phyloP scores from a whole-genome alignment of 35 echinoderm and acorn worm genomes.

The Acanthaster planci region DNA sequence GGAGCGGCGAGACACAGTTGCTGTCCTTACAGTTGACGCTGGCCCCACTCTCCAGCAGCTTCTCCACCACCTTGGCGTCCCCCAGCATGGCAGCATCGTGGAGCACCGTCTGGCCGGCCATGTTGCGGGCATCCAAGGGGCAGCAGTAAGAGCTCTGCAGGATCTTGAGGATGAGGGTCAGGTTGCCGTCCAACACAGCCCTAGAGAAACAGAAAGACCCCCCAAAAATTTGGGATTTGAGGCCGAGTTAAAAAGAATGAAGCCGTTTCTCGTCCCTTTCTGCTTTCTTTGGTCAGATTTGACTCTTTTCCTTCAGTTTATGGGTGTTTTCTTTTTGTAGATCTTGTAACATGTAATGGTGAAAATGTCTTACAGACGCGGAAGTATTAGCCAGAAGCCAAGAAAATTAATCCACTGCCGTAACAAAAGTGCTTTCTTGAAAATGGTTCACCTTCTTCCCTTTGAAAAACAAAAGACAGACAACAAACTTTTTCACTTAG shows the following conservation, averaged over 20 bases:
- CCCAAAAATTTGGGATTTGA: conserved; percentile 7
- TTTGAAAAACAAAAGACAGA: too few species aligned
- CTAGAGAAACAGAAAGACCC: conserved; percentile 26
- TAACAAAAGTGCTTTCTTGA: too few species aligned
- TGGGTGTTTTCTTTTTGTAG: too few species aligned
- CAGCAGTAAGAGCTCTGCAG: conserved; percentile 55
- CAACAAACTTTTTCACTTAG: too few species aligned
- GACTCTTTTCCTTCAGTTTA: too few species aligned
- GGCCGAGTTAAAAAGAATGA: conserved; percentile 27
- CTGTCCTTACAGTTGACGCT: conserved; percentile 94
- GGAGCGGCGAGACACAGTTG: conserved; percentile 79
- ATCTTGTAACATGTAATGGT: too few species aligned
- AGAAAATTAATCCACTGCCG: too few species aligned
- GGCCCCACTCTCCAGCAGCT: conserved; percentile 66
- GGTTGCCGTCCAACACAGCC: conserved; percentile 57
- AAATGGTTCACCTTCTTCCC: too few species aligned
- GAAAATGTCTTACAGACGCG: too few species aligned
- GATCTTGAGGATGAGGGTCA: conserved; percentile 52
- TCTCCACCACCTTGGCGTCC: conserved; percentile 42
- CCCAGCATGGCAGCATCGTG: conserved; percentile 74
- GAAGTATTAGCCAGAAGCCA: too few species aligned
- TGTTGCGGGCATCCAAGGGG: conserved; percentile 78
- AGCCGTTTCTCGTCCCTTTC: too few species aligned
- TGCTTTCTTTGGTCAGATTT: too few species aligned
- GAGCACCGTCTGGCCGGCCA: conserved; percentile 65